Percentiles rank a stretch among this genome's conserved stretches.
Evolutionary conservation across 2,888 invertebrate species (phyloP).

Genomic region (Scrobipalpa costella): DNA sequence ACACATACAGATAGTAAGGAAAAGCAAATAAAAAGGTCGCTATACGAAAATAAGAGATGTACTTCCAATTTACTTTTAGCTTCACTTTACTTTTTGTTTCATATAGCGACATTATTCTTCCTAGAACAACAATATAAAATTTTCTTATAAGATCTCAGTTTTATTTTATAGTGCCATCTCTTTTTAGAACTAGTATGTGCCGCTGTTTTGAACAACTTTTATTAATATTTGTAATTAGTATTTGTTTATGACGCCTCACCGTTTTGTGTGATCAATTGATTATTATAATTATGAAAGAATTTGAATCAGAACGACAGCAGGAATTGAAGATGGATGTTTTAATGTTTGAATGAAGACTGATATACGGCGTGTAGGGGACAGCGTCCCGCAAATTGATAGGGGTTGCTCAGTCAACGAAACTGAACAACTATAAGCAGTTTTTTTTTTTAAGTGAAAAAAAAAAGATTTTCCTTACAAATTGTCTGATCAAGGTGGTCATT

Average conservation of each 20-base stretch:
- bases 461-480: too few relatives aligned
- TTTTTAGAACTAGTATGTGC: neutral
- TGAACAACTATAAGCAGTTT: too few relatives aligned
- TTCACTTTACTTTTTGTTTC: neutral
- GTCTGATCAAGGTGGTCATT: too few relatives aligned
- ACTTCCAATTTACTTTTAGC: neutral
- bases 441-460: too few relatives aligned
- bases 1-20: neutral
- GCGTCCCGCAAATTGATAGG: too few relatives aligned
- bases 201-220: neutral
- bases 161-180: neutral
- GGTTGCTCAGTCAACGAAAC: too few relatives aligned
- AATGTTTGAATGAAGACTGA: slow-evolving; percentile 76
- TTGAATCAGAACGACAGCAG: slow-evolving; percentile 27
- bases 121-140: neutral
- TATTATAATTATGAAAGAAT: slow-evolving; percentile 25
- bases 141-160: neutral
- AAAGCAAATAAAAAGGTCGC: neutral
- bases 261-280: slow-evolving; percentile 21
- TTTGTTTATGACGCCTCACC: slow-evolving; percentile 16
- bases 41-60: neutral
- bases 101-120: slow-evolving; percentile 2
- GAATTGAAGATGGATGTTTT: slow-evolving; percentile 44
- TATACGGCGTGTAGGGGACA: too few relatives aligned
- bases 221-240: slow-evolving; percentile 25